Evolutionary conservation across 2,113 vertebrate genomes (phyloP), one percentile per base, ranked within the genome.

Genomic region (Siphamia tubifer): DNA sequence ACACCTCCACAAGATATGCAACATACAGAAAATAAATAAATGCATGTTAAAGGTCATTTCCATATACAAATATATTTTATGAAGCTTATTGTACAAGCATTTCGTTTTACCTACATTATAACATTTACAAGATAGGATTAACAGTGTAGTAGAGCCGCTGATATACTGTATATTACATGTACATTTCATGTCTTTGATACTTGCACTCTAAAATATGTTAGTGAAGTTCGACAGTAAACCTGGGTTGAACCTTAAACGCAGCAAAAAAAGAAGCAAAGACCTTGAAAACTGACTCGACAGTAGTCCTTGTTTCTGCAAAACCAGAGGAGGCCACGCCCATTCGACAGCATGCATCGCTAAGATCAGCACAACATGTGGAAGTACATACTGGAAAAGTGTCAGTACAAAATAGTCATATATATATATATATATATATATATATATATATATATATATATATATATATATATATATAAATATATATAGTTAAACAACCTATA

Each of bases 21-120:
- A 87, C 69, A 82, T 88, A 90, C 70, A 93, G 80, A 92, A 92
- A 96, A 96, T 96, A 96, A 96, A 96, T 96, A 94, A 92, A 93
- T 93, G 89, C 82, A 89, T 92, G 84, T 83, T 89, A 90, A 90
- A 92, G 81, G 89, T 94, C 88, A 68, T 92, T 94, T 94, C 91
- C 90, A 95, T 93, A 95, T 94, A 95, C 92, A 95, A 94, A 95
- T 93, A 94, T 89, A 86, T 87, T 91, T 78, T 87, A 88, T 87
- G 87, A 92, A 87, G 85, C 87, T 40, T 52, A 93, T 94, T 92
- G 85, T 96, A 95, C 93, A 96, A 89, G 93, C 87, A 85, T 87
- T 81, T 90, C 69, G 54, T 87, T 60, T 87, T 77, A 84, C 68
- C 71, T 86, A 83, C 74, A 81, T 64, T 72, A 48, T 81, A 86